Conservation (phyloP, 2,113 vertebrate species). For the Neodon shergylaensis region DNA sequence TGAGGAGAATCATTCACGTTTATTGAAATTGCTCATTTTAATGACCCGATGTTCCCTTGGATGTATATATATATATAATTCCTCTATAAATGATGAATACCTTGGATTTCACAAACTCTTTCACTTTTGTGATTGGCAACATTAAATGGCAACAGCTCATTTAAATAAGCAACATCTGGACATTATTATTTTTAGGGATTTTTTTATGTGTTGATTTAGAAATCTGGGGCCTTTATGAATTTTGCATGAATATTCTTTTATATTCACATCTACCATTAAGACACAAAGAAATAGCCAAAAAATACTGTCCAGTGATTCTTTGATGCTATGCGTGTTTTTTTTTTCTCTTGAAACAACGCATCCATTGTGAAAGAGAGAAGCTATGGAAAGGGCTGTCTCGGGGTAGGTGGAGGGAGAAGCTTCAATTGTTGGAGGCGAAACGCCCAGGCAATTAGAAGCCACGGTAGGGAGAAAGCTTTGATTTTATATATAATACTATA, state of each 20-base stretch:
- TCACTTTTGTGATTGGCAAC: conserved; percentile 82
- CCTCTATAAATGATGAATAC: conserved; percentile 69
- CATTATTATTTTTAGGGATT: conserved; percentile 87
- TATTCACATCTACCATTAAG: conserved; percentile 72
- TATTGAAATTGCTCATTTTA: conserved; percentile 60
- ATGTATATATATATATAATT: background rate
- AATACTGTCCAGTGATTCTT: conserved; percentile 69
- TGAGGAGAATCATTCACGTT: conserved; percentile 51
- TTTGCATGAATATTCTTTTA: conserved; percentile 80
- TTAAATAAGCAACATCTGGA: conserved; percentile 89
- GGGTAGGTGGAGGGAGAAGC: conserved; percentile 76
- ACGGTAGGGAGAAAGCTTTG: conserved; percentile 64
- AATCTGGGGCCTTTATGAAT: conserved; percentile 84
- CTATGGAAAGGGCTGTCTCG: conserved; percentile 43
- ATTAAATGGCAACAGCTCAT: conserved; percentile 84
- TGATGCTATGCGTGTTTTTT: conserved; percentile 67
- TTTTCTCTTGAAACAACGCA: conserved; percentile 60
- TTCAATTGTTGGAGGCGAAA: conserved; percentile 69
- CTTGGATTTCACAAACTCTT: conserved; percentile 81
- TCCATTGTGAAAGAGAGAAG: conserved; percentile 49
- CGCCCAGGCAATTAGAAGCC: conserved; percentile 79
- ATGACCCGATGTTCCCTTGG: conserved; percentile 57
- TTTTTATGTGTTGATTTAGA: conserved; percentile 85
- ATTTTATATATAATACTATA: conserved; percentile 75
- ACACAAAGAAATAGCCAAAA: conserved; percentile 79